Evolutionary conservation across 2,888 invertebrate genomes (phyloP), one percentile per base, ranked within the genome.

Genomic region (Apamea anceps): DNA sequence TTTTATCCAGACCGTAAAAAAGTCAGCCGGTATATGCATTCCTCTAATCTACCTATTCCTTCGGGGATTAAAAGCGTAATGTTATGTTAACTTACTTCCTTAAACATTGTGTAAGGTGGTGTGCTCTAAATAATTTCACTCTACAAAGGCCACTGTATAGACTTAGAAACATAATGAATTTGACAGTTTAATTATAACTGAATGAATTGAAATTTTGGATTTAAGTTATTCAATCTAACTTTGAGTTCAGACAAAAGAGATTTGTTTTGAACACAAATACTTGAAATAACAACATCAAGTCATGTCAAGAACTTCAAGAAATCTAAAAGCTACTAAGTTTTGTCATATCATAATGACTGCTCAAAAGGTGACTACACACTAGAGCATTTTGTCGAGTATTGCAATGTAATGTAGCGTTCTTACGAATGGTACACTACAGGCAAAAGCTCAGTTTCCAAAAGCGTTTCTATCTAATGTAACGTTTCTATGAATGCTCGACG

Each of bases 141-240:
- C 1, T 15, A 60, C 80, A 80, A 81, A 68, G 54, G 32, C 54
- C n/a, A 18, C 65, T 51, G 63, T 65, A 12, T n/a, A 32, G 8
- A n/a, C 32, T 60, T n/a, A n/a, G n/a, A n/a, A 60, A 42, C 72
- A 51, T 32, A 67, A 54, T 70, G 48, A 65, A 60, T 72, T 68
- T 84, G 79, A 70, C 79, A 78, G 37, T 51, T 42, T 51, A 70
- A 82, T 82, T 78, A 78, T 18, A 60, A n/a, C 28, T 28, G 28
- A 77, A 54, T 45, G 65, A 13, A 37, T 37, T 63, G 18, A 66
- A 75, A 68, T 60, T 25, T 37, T 42, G 48, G 8, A 70, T 32
- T 28, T 45, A 81, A 71, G 71, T 82, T 78, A 78, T 60, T 78
- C 51, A 70, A 84, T 84, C 25, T 84, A 84, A 82, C 48, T 81